Percentiles rank a stretch among this genome's conserved stretches.
Evolutionary conservation across 2,797 vertebrate species (phyloP).

Genomic region (Xenentodon cancila): DNA sequence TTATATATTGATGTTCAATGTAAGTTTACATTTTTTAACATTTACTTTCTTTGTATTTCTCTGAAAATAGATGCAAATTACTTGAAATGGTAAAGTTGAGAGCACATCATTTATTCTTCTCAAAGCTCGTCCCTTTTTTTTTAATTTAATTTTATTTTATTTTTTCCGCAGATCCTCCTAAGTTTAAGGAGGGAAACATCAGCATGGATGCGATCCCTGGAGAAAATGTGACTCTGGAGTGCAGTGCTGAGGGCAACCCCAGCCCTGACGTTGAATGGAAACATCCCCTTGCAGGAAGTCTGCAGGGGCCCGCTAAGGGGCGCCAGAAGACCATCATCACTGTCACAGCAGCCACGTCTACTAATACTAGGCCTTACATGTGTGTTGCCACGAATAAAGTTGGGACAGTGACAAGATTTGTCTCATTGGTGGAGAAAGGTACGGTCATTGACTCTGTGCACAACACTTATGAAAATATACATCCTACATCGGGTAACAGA

Average conservation of each 20-base stretch:
- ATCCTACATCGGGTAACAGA: background rate
- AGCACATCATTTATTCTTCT: background rate
- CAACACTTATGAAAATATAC: background rate
- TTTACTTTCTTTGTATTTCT: background rate
- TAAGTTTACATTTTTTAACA: constrained; percentile 23
- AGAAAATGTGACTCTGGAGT: constrained; percentile 48
- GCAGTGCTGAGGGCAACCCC: constrained; percentile 68
- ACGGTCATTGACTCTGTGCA: constrained; percentile 9
- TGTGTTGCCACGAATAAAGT: constrained; percentile 73
- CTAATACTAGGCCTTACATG: constrained; percentile 58
- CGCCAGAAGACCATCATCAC: constrained; percentile 27
- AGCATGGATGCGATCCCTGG: background rate
- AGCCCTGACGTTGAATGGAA: constrained; percentile 44
- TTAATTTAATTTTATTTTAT: too few relatives aligned
- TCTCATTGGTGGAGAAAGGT: constrained; percentile 60
- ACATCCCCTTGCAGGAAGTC: background rate
- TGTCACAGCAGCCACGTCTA: constrained; percentile 64
- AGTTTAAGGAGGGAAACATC: background rate
- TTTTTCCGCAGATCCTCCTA: constrained; percentile 59
- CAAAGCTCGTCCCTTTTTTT: background rate
- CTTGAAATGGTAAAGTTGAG: background rate
- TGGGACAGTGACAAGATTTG: constrained; percentile 32
- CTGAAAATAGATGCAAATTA: background rate
- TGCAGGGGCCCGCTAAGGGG: constrained; percentile 35
- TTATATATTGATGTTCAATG: constrained; percentile 46